Evolutionary conservation across 2,113 vertebrate species (phyloP), one percentile per base, ranked within the genome.

Genomic region (Elephantulus edwardii): DNA sequence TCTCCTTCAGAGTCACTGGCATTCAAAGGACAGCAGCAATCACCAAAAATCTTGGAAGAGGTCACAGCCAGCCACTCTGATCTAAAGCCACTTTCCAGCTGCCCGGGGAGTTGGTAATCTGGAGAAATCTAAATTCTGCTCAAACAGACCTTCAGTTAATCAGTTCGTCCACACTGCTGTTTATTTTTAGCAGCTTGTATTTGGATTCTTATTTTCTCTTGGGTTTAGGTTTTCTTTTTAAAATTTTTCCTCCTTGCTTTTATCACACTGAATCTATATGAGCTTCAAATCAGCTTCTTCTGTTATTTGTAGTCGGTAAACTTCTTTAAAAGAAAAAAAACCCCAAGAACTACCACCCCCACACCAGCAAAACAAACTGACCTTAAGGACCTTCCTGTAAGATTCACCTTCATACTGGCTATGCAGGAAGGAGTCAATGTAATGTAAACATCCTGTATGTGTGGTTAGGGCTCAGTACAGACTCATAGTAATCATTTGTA

Each of bases 111-210:
- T 26, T 86, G 90, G 62, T 86, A 52, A 92, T 58, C 68, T 85
- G 58, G 38, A 95, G 74, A 95, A 81, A 66, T 84, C 62, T 91
- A 46, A 88, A 83, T 60, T 89, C 74, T 88, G n/a, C 92, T 93
- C 79, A 66, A 44, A 82, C 20, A 78, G 89, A 89, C 66, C 90
- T 89, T 79, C n/a, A 62, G 38, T 52, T 70, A 82, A 66, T 75
- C 62, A 66, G 54, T 84, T 93, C 92, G 54, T 72, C 75, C 66
- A 83, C 35, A 44, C 16, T 48, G 64, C 19, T 60, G 20, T 85
- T 94, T 89, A 92, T 93, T 92, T 94, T 94, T 88, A 93, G 90
- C 68, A 83, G 35, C 88, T 28, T 91, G 82, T 85, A 58, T 86
- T 91, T 92, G 52, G 74, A 71, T 93, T 84, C 72, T 87, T 88